phyloP scores from a whole-genome alignment of 1,140 invertebrate genomes.

The Drosophila albomicans region DNA sequence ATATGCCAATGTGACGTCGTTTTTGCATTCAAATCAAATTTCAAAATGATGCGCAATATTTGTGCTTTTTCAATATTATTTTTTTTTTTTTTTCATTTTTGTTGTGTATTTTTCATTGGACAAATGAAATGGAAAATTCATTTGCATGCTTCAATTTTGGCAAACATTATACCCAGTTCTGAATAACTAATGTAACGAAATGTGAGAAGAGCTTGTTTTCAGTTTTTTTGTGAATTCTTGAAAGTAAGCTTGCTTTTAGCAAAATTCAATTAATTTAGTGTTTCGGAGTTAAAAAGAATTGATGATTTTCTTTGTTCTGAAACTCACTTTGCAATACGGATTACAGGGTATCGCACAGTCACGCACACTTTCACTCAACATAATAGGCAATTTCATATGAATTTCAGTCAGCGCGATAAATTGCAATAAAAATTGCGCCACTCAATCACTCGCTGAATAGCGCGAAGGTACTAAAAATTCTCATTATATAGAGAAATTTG shows the following conservation, averaged over 20 bases:
- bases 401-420: conserved; percentile 19
- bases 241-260: too few relatives aligned
- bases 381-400: conserved; percentile 5
- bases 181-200: not conserved
- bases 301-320: too few relatives aligned
- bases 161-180: not conserved
- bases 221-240: too few relatives aligned
- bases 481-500: conserved; percentile 17
- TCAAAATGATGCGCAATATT: conserved; percentile 8
- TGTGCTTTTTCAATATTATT: conserved; percentile 6
- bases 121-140: conserved; percentile 26
- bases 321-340: not conserved
- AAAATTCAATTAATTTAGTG: too few relatives aligned
- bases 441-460: conserved; percentile 6
- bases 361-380: not conserved
- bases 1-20: conserved; percentile 16
- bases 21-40: conserved; percentile 10
- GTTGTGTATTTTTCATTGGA: not conserved
- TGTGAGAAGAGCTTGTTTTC: not conserved
- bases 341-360: not conserved
- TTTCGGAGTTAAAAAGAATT: too few relatives aligned
- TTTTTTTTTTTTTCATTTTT: conserved; percentile 6
- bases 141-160: conserved; percentile 33
- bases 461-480: conserved; percentile 5
- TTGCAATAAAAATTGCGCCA: not conserved